Conservation (phyloP, 53 echinoderm and acorn worm species). For the Glandiceps talaboti region DNA sequence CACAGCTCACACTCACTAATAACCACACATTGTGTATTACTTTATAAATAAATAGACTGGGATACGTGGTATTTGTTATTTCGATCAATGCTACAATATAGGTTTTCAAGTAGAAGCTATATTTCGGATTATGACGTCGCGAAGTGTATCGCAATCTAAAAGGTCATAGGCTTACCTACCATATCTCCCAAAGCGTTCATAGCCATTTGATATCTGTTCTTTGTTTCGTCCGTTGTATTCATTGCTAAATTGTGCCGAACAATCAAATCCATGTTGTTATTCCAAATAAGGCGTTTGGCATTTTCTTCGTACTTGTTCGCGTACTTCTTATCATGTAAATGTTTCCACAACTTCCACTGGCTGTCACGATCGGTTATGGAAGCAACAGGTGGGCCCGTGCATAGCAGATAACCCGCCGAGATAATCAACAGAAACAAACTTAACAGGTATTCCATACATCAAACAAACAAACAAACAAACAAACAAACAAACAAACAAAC, state of each 20-base stretch:
- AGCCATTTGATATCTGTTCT: slow-evolving; percentile 4
- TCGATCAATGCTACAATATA: neutral
- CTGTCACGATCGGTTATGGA: neutral
- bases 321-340: slow-evolving; percentile 9
- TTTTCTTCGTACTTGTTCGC: slow-evolving; percentile 9
- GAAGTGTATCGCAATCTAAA: neutral
- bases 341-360: slow-evolving; percentile 24
- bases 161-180: neutral
- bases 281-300: slow-evolving; percentile 4
- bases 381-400: too few relatives aligned
- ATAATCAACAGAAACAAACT: neutral
- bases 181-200: slow-evolving; percentile 23
- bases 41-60: too few relatives aligned
- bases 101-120: neutral
- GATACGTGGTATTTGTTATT: too few relatives aligned
- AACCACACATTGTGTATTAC: too few relatives aligned
- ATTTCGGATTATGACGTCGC: neutral
- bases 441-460: neutral
- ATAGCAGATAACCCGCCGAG: too few relatives aligned
- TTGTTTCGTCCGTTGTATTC: neutral
- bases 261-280: slow-evolving; percentile 12
- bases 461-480: neutral
- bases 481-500: neutral
- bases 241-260: slow-evolving; percentile 10
- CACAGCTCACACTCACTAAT: too few relatives aligned